Conservation (phyloP, 1,140 invertebrate genomes). For the Paralvinella palmiformis region DNA sequence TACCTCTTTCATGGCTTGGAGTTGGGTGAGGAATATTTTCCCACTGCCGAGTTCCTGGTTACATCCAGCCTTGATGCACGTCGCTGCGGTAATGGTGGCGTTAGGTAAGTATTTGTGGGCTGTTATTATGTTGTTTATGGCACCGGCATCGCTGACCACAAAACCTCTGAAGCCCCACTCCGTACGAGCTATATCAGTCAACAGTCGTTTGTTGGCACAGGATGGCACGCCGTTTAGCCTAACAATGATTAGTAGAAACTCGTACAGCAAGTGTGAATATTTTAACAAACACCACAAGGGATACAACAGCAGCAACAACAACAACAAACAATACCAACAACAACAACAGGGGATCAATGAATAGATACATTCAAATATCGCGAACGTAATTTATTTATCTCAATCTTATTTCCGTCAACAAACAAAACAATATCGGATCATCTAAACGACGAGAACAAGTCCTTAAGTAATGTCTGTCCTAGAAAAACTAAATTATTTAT, state of each 20-base stretch:
- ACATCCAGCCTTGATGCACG: slow-evolving; percentile 30
- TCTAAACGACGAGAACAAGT: too few species aligned
- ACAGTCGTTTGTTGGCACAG: slow-evolving; percentile 35
- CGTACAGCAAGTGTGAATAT: too few species aligned
- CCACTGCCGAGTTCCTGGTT: slow-evolving; percentile 20
- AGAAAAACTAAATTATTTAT: too few species aligned
- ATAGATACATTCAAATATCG: too few species aligned
- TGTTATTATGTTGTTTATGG: slow-evolving; percentile 37
- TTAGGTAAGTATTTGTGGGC: slow-evolving; percentile 35
- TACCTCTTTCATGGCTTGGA: slow-evolving; percentile 23
- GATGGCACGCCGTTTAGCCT: slow-evolving; percentile 42
- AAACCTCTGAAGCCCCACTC: slow-evolving; percentile 39
- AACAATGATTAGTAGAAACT: not conserved
- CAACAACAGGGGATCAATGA: too few species aligned
- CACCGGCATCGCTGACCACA: slow-evolving; percentile 41
- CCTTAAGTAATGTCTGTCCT: too few species aligned
- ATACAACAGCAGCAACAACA: too few species aligned
- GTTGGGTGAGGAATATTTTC: not conserved
- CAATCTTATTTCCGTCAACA: too few species aligned
- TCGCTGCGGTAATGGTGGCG: slow-evolving; percentile 30
- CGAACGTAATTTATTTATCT: too few species aligned
- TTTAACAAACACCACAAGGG: too few species aligned
- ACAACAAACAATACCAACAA: too few species aligned
- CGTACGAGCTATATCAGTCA: slow-evolving; percentile 36
- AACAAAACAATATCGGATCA: too few species aligned